A percentile compares a stretch with the other conserved stretches of the same genome.
Evolutionary conservation across 2,113 vertebrate genomes (phyloP).

Genomic region (Nothocercus julius): DNA sequence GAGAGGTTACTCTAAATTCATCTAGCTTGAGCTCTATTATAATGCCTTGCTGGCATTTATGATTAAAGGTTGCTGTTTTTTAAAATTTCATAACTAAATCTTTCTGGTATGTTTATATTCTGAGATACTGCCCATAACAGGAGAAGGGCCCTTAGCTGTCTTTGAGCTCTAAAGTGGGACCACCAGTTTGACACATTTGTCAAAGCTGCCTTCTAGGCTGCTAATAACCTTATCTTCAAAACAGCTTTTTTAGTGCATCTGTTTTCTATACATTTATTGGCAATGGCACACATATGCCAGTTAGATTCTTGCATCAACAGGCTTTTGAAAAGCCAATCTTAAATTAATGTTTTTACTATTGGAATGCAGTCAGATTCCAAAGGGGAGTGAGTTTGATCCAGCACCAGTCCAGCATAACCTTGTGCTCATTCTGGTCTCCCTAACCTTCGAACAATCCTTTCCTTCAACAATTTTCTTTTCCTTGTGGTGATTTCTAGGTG

Average conservation of each 20-base stretch:
- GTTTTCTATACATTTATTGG: background rate
- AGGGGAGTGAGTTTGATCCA: background rate
- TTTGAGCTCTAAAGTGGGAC: background rate
- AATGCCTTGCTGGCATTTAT: background rate
- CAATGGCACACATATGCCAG: background rate
- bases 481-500: background rate
- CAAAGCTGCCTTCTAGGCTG: background rate
- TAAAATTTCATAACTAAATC: background rate
- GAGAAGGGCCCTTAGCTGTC: background rate
- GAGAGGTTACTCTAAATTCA: background rate
- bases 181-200: background rate
- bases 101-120: background rate
- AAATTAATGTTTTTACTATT: background rate
- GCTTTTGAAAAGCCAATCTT: background rate
- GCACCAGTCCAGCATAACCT: background rate
- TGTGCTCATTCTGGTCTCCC: background rate
- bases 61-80: background rate
- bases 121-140: background rate
- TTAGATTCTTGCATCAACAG: background rate
- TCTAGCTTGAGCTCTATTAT: background rate
- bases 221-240: background rate
- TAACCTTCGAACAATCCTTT: background rate
- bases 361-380: background rate
- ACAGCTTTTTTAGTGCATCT: background rate
- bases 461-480: background rate